Evolutionary conservation across 2,797 vertebrate species (phyloP).

Genomic region (Myotis planiceps): DNA sequence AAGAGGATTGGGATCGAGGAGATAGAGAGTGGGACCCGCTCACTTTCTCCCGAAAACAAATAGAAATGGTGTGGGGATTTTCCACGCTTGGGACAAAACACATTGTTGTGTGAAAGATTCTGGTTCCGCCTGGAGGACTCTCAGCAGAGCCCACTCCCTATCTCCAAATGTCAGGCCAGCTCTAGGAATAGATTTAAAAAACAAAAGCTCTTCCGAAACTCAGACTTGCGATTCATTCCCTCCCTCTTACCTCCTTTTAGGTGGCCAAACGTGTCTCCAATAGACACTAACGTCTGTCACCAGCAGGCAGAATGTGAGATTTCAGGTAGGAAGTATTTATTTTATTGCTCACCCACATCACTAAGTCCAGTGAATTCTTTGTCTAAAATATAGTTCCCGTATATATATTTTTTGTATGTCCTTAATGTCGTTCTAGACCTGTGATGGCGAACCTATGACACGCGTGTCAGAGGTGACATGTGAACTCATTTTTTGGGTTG

Average conservation of each 20-base stretch:
- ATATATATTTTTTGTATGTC: background rate
- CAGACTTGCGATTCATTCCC: background rate
- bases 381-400: background rate
- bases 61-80: background rate
- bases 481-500: too few relatives aligned
- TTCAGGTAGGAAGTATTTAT: background rate
- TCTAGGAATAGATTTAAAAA: background rate
- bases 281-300: background rate
- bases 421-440: background rate
- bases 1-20: background rate
- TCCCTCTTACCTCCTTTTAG: background rate
- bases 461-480: too few relatives aligned
- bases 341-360: background rate
- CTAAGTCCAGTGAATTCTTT: background rate
- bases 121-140: background rate
- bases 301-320: background rate
- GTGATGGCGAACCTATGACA: too few relatives aligned
- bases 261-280: background rate
- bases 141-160: background rate
- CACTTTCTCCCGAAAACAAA: background rate
- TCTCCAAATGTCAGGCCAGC: conserved; percentile 8
- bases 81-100: background rate
- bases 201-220: background rate
- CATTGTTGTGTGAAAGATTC: background rate
- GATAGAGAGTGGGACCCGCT: background rate